A percentile compares a stretch with the other conserved stretches of the same genome.
Evolutionary conservation across 2,113 vertebrate genomes (phyloP).

Genomic region (Recurvirostra avosetta): DNA sequence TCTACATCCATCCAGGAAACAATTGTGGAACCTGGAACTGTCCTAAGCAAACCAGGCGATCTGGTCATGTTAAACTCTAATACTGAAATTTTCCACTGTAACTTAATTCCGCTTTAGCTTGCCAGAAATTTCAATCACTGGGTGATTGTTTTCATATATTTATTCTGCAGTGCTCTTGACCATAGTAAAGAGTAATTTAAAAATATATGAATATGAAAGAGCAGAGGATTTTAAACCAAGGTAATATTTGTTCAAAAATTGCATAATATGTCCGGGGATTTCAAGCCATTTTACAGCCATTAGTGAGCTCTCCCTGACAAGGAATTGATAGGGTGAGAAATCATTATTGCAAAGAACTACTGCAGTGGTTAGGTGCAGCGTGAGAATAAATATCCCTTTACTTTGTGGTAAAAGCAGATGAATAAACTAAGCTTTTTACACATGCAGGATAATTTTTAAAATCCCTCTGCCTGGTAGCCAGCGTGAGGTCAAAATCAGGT

Average conservation of each 20-base stretch:
- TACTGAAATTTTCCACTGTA: conserved; percentile 69
- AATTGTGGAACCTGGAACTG: conserved; percentile 55
- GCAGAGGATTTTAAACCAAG: neutral
- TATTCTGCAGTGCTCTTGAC: neutral
- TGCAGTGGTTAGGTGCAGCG: neutral
- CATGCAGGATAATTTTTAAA: neutral
- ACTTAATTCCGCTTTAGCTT: conserved; percentile 50
- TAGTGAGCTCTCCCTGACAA: neutral
- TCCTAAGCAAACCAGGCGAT: conserved; percentile 45
- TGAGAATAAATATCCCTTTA: neutral
- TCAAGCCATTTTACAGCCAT: neutral
- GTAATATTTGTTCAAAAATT: neutral
- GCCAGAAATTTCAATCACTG: conserved; percentile 59
- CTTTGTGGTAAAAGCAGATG: neutral
- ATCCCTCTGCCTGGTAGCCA: neutral
- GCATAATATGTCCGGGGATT: neutral
- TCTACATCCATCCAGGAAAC: conserved; percentile 24
- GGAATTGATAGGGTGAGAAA: neutral
- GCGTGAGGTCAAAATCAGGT: conserved; percentile 17
- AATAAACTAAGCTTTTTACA: neutral
- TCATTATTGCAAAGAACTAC: neutral
- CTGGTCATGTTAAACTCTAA: conserved; percentile 49
- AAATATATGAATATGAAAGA: neutral
- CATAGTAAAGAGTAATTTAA: neutral
- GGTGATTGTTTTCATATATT: conserved; percentile 23